Conservation (phyloP, 2,888 invertebrate species). For the Acronicta aceris region DNA sequence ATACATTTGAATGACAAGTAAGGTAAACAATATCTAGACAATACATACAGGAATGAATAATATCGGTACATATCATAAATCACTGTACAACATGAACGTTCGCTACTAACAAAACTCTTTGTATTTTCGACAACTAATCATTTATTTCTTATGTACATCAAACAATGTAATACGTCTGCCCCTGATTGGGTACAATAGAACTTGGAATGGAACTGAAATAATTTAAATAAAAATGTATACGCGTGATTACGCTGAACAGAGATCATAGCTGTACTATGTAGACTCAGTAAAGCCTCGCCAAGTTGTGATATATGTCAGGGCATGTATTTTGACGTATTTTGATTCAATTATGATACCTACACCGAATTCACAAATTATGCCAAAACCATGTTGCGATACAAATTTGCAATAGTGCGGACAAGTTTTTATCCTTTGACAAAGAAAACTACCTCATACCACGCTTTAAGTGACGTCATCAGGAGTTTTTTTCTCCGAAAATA, state of each 20-base stretch:
- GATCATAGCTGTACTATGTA: conserved; percentile 1
- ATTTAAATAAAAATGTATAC: conserved; percentile 46
- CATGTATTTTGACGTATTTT: too few relatives aligned
- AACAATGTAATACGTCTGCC: conserved; percentile 52
- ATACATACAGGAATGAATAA: conserved; percentile 46
- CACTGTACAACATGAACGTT: conserved; percentile 48
- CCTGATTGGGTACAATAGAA: conserved; percentile 50
- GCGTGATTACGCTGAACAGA: conserved; percentile 35
- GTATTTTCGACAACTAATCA: conserved; percentile 52
- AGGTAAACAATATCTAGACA: conserved; percentile 57
- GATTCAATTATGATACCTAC: too few relatives aligned
- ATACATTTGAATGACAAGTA: conserved; percentile 45
- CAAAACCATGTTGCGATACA: too few relatives aligned
- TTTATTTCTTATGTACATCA: conserved; percentile 57
- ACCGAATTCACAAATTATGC: too few relatives aligned
- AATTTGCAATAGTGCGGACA: too few relatives aligned
- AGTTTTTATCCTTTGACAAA: too few relatives aligned
- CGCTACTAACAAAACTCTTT: conserved; percentile 53
- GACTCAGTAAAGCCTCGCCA: too few relatives aligned
- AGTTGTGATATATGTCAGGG: too few relatives aligned
- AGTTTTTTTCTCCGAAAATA: too few relatives aligned
- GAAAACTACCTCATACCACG: too few relatives aligned
- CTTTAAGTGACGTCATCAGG: too few relatives aligned
- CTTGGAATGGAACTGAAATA: conserved; percentile 37
- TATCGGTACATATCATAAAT: conserved; percentile 50